Conservation (phyloP, 2,888 invertebrate genomes). For the Drosophila colorata region DNA sequence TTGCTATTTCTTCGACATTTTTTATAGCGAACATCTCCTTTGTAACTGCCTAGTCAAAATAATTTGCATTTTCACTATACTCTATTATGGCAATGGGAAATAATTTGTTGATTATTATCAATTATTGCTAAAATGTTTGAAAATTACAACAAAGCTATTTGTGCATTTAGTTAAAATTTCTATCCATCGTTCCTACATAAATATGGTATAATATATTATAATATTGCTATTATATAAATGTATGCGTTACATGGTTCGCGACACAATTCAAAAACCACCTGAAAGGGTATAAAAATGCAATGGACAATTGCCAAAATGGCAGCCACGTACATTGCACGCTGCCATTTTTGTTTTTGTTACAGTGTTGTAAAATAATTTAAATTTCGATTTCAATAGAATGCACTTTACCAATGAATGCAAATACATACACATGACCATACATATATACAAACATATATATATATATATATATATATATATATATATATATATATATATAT, state of each 20-base stretch:
- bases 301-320: conserved; percentile 38
- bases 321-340: background rate
- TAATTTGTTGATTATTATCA: too few species aligned
- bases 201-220: too few species aligned
- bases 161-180: too few species aligned
- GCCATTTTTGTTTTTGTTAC: conserved; percentile 4
- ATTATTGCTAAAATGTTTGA: too few species aligned
- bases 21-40: too few species aligned
- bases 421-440: background rate
- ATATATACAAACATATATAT: conserved; percentile 6
- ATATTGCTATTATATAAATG: too few species aligned
- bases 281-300: conserved; percentile 5
- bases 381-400: conserved; percentile 36
- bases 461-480: background rate
- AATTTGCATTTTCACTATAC: too few species aligned
- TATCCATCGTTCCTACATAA: too few species aligned
- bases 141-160: too few species aligned
- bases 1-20: too few species aligned
- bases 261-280: background rate
- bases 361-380: conserved; percentile 26
- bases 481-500: conserved; percentile 1
- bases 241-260: background rate
- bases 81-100: too few species aligned
- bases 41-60: too few species aligned
- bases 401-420: background rate